Evolutionary conservation across 2,888 invertebrate genomes (phyloP), one percentile per base, ranked within the genome.

Genomic region (Cryptosula pallasiana): DNA sequence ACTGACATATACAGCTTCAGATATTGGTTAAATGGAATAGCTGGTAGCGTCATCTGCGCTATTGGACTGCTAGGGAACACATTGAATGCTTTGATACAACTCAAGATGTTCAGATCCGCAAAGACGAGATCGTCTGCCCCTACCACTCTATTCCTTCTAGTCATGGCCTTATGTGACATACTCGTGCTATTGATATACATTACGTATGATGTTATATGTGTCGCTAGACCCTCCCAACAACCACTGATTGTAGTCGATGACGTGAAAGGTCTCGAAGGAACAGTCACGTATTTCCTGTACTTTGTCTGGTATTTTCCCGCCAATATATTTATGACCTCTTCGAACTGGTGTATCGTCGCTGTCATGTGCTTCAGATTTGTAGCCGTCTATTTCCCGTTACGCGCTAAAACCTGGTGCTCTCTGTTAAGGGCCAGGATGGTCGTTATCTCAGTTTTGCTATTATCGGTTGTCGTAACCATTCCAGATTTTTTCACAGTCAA

Each of bases 301-400:
- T 32, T 13, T 13, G 63, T 63, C 32, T 63, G 63, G 63, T 63
- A 63, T 63, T 25, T 63, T 63, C 63, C 63, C 16, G 63, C 63
- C 5, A 63, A 63, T 63, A n/a, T 63, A 3, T 63, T 63, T 63
- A 32, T 32, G 34, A 63, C 32, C 1, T 27, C 13, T 5, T 63
- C 63, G 3, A 63, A 63, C 34, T 63, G 32, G 32, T 63, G 63
- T n/a, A 63, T 63, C 32, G 63, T 63, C 32, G 20, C 32, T 9
- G 27, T 63, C 25, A 63, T 63, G 63, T 2, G 5, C 3, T 63
- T 63, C n/a, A 25, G 81, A 55, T 80, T 79, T 63, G 76, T 81
- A 23, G 80, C 81, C n/a, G 80, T 81, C 34, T 79, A 78, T 73
- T 78, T 77, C 72, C 81, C 81, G 58, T 78, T 81, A 75, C 76